These are phyloP conservation scores for Agriotes lineatus DNA, from an alignment of 2,888 invertebrate genomes.

Conservation along the genomic window DNA sequence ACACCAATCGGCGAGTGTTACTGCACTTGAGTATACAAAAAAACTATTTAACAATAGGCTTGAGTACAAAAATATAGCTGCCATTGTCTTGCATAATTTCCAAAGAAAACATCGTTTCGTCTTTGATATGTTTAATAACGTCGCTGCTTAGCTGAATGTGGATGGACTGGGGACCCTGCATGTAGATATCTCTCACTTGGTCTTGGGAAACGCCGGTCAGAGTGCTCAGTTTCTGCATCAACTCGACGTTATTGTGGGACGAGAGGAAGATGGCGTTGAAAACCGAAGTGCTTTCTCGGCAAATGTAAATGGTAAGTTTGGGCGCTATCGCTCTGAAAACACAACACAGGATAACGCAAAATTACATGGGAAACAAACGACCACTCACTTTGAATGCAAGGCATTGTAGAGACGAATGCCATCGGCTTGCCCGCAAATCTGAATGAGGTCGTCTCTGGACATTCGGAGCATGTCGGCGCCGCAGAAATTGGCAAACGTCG, in stretches of 20 bases:
- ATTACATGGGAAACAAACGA: neutral
- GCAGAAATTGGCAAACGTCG: constrained; percentile 87
- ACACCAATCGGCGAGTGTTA: neutral
- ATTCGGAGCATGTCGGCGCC: constrained; percentile 91
- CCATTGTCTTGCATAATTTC: constrained; percentile 50
- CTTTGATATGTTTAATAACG: constrained; percentile 84
- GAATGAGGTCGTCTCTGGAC: constrained; percentile 91
- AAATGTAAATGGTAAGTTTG: constrained; percentile 86
- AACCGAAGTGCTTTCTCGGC: constrained; percentile 74
- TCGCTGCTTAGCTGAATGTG: constrained; percentile 88
- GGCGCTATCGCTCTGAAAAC: constrained; percentile 75
- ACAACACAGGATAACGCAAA: too few species aligned
- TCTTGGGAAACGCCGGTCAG: constrained; percentile 69
- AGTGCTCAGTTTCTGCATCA: constrained; percentile 74
- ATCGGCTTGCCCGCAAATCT: constrained; percentile 94
- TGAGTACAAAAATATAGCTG: constrained; percentile 43
- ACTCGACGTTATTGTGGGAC: constrained; percentile 74
- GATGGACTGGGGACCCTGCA: constrained; percentile 87
- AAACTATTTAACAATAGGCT: constrained; percentile 34
- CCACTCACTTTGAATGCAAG: constrained; percentile 83
- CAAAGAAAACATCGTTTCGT: constrained; percentile 76
- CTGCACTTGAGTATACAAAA: neutral
- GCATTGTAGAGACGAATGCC: constrained; percentile 94
- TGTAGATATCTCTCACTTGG: constrained; percentile 72
- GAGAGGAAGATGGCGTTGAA: constrained; percentile 89